Percentiles rank a stretch among this genome's conserved stretches.
phyloP scores from a whole-genome alignment of 2,888 invertebrate species.

The Galeopsomyia nigrocyanea region DNA sequence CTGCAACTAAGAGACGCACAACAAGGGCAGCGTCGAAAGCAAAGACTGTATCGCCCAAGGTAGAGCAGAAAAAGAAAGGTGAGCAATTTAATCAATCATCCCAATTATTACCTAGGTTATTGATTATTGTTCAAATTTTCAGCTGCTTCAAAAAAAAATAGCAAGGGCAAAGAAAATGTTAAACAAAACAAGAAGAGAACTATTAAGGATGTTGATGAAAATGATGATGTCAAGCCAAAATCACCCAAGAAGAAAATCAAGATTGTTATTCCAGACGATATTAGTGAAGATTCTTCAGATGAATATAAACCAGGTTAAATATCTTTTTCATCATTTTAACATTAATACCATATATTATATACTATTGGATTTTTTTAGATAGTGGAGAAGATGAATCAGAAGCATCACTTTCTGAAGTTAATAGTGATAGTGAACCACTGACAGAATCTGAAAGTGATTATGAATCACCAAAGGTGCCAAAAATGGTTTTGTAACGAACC shows the following conservation, averaged over 20 bases:
- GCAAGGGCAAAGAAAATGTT: slow-evolving; percentile 40
- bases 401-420: slow-evolving; percentile 25
- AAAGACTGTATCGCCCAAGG: slow-evolving; percentile 44
- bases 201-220: slow-evolving; percentile 52
- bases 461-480: slow-evolving; percentile 36
- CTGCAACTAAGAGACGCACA: slow-evolving; percentile 40
- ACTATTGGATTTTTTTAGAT: slow-evolving; percentile 13
- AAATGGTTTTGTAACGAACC: background rate
- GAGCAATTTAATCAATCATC: background rate
- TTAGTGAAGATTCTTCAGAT: slow-evolving; percentile 76
- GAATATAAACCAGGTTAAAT: slow-evolving; percentile 73
- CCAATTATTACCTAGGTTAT: too few relatives aligned
- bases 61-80: slow-evolving; percentile 47
- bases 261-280: slow-evolving; percentile 73
- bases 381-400: slow-evolving; percentile 17
- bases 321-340: background rate
- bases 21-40: slow-evolving; percentile 7
- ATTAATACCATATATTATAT: background rate
- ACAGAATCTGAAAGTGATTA: slow-evolving; percentile 20
- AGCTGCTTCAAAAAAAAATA: background rate
- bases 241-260: slow-evolving; percentile 72
- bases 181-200: slow-evolving; percentile 54
- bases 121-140: too few relatives aligned
- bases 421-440: slow-evolving; percentile 28
- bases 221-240: slow-evolving; percentile 62